Evolutionary conservation across 2,888 invertebrate genomes (phyloP).

Genomic region (Thecophora atra): DNA sequence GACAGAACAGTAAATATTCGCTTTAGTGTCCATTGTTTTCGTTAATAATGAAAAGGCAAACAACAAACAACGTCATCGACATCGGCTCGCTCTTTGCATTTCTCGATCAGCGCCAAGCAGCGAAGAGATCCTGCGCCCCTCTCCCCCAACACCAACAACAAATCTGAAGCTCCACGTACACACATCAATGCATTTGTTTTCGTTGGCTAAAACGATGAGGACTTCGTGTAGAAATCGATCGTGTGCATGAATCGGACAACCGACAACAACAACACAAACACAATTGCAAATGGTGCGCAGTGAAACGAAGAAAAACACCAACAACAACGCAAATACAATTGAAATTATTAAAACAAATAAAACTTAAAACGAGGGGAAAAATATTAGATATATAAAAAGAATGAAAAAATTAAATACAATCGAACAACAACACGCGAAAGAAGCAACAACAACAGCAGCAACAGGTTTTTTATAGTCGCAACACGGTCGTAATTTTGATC

Average conservation of each 20-base stretch:
- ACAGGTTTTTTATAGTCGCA: conserved; percentile 57
- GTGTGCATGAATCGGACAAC: background rate
- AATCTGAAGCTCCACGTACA: background rate
- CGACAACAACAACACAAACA: conserved; percentile 3
- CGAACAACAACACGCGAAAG: conserved; percentile 8
- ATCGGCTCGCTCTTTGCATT: background rate
- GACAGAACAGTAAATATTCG: conserved; percentile 26
- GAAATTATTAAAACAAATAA: too few species aligned
- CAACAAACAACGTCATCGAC: background rate
- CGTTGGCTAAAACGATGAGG: background rate
- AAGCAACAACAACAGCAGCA: conserved; percentile 29
- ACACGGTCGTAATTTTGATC: conserved; percentile 61
- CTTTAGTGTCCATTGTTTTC: conserved; percentile 35
- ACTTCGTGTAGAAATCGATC: background rate
- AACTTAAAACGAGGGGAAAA: background rate
- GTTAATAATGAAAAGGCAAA: conserved; percentile 19
- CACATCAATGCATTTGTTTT: background rate
- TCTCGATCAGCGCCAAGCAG: background rate
- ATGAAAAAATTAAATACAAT: background rate
- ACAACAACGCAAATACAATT: too few species aligned
- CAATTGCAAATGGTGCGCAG: too few species aligned
- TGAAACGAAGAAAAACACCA: too few species aligned
- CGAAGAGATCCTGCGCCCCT: background rate
- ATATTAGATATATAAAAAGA: background rate
- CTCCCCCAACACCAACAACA: background rate